Evolutionary conservation across 2,888 invertebrate species (phyloP).

Genomic region (Acronicta psi): DNA sequence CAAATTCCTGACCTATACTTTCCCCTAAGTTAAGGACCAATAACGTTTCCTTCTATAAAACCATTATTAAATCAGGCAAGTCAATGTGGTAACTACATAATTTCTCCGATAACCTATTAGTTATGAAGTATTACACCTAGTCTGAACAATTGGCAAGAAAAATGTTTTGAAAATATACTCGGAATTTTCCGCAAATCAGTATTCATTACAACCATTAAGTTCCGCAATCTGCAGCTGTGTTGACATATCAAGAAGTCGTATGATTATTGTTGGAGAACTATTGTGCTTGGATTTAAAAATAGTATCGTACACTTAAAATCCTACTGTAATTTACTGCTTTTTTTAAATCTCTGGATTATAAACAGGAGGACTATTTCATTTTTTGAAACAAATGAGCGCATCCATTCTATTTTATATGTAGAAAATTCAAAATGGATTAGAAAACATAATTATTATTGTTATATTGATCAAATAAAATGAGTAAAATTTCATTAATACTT

Average conservation of each 20-base stretch:
- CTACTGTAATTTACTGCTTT: background rate
- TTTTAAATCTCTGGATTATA: background rate
- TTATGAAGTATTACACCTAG: constrained; percentile 9
- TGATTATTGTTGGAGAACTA: background rate
- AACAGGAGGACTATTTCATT: too few relatives aligned
- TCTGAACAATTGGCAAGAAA: constrained; percentile 15
- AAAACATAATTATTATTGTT: too few relatives aligned
- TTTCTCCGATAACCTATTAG: constrained; percentile 6
- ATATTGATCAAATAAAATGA: too few relatives aligned
- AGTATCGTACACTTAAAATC: background rate
- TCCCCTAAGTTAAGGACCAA: too few relatives aligned
- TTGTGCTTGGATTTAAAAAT: background rate
- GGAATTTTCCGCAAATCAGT: constrained; percentile 28
- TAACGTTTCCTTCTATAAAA: too few relatives aligned
- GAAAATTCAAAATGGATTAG: too few relatives aligned
- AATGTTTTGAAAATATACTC: constrained; percentile 38
- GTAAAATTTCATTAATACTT: too few relatives aligned
- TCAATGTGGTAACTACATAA: background rate
- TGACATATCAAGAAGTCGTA: background rate
- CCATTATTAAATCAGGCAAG: background rate
- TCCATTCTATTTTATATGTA: too few relatives aligned
- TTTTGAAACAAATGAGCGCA: too few relatives aligned
- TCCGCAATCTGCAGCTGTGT: constrained; percentile 23
- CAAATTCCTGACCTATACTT: too few relatives aligned
- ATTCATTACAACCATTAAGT: background rate